Percentiles rank a stretch among this genome's conserved stretches.
Evolutionary conservation across 1,140 invertebrate species (phyloP).

Genomic region (Drosophila chauvacae): DNA sequence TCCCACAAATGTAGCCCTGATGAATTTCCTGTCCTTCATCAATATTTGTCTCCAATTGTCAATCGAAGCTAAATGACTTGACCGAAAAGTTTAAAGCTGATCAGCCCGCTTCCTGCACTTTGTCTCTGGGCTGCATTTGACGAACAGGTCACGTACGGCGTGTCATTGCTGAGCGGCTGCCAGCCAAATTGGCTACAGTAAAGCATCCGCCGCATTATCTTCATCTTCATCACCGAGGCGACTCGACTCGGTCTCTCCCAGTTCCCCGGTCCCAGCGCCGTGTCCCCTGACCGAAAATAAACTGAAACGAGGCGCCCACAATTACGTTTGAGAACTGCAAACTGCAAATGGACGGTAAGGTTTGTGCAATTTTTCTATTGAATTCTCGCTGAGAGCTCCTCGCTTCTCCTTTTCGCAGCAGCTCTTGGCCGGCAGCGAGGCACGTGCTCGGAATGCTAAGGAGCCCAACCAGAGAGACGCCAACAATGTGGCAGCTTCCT

Average conservation of each 20-base stretch:
- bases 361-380: constrained; percentile 75
- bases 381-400: constrained; percentile 58
- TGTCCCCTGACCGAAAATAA: constrained; percentile 35
- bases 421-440: constrained; percentile 56
- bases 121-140: constrained; percentile 59
- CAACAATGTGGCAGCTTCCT: constrained; percentile 59
- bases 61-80: constrained; percentile 36
- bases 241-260: neutral
- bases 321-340: constrained; percentile 74
- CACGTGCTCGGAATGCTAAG: constrained; percentile 72
- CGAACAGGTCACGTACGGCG: constrained; percentile 74
- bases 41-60: constrained; percentile 45
- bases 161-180: constrained; percentile 79
- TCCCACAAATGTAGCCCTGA: neutral
- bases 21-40: constrained; percentile 15
- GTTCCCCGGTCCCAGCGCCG: neutral
- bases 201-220: constrained; percentile 80
- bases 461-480: constrained; percentile 15
- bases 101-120: constrained; percentile 49
- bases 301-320: constrained; percentile 64
- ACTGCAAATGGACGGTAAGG: constrained; percentile 62
- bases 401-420: constrained; percentile 6
- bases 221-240: constrained; percentile 69
- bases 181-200: constrained; percentile 78
- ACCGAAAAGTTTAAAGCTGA: constrained; percentile 54